Evolutionary conservation across 1,140 invertebrate genomes (phyloP).

Genomic region (Anastatus disparis): DNA sequence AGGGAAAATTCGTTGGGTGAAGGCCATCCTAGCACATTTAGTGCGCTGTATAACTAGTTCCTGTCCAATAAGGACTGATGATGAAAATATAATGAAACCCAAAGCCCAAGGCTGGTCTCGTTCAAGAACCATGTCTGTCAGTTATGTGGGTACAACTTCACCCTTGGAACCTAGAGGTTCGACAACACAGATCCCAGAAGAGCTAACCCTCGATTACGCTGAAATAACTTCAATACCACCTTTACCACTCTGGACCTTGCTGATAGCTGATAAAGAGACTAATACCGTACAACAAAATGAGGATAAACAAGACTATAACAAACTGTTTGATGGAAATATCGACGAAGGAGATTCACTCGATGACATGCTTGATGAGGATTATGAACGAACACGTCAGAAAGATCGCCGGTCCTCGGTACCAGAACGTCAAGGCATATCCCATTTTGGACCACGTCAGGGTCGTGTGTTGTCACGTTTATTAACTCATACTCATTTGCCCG

Average conservation of each 20-base stretch:
- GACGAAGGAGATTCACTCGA: constrained; percentile 85
- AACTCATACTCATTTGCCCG: constrained; percentile 96
- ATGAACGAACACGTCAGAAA: constrained; percentile 69
- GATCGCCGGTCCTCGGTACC: constrained; percentile 75
- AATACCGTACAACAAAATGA: constrained; percentile 57
- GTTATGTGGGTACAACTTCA: constrained; percentile 75
- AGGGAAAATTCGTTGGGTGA: constrained; percentile 97
- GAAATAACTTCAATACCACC: constrained; percentile 97
- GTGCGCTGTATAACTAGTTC: constrained; percentile 84
- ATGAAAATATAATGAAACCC: constrained; percentile 70
- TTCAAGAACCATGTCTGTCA: constrained; percentile 88
- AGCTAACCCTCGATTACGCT: constrained; percentile 91
- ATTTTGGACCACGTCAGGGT: constrained; percentile 86
- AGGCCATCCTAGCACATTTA: constrained; percentile 96
- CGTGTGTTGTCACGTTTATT: constrained; percentile 86
- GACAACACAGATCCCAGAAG: constrained; percentile 78
- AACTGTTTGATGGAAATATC: constrained; percentile 84
- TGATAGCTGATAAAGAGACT: constrained; percentile 91
- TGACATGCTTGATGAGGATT: constrained; percentile 78
- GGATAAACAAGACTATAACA: constrained; percentile 81
- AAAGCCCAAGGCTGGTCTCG: constrained; percentile 78
- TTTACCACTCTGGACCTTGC: constrained; percentile 92
- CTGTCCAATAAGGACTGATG: constrained; percentile 70
- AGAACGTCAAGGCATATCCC: constrained; percentile 78
- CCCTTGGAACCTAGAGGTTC: constrained; percentile 71